Percentiles rank a stretch among this genome's conserved stretches.
phyloP scores from a whole-genome alignment of 2,888 invertebrate species.

The Calliopum simillimum region DNA sequence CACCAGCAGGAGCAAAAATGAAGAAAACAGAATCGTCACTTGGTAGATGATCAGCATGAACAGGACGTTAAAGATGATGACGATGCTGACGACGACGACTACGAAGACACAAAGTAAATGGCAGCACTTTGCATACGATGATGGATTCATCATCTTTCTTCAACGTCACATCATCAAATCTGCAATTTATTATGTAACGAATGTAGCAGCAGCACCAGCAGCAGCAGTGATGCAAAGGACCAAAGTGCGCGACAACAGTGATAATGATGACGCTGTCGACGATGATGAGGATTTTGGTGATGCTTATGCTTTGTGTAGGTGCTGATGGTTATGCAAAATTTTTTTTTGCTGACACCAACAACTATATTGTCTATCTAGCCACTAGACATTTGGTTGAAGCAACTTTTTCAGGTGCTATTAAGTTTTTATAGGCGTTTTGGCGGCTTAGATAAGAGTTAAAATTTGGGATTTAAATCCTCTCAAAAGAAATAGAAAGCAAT shows the following conservation, averaged over 20 bases:
- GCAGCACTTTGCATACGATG: conserved; percentile 62
- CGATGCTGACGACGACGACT: neutral
- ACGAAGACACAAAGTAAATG: conserved; percentile 55
- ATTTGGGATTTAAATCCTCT: no score
- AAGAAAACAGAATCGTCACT: conserved; percentile 34
- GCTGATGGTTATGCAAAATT: neutral
- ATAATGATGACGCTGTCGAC: conserved; percentile 21
- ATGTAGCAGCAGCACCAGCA: neutral
- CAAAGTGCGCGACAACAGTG: conserved; percentile 15
- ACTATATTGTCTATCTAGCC: no score
- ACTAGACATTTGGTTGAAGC: no score
- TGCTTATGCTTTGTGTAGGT: neutral
- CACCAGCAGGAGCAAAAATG: neutral
- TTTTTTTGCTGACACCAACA: no score
- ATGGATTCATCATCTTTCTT: conserved; percentile 64
- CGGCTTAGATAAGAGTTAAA: no score
- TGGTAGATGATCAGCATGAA: conserved; percentile 10
- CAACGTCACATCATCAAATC: conserved; percentile 63
- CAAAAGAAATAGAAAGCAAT: no score
- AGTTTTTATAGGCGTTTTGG: no score
- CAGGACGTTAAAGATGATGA: conserved; percentile 28
- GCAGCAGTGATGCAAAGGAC: neutral
- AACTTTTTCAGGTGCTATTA: no score
- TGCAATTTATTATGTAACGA: conserved; percentile 52
- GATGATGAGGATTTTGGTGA: conserved; percentile 21